Conservation (phyloP, 2,888 invertebrate species). For the Anodontia alba region DNA sequence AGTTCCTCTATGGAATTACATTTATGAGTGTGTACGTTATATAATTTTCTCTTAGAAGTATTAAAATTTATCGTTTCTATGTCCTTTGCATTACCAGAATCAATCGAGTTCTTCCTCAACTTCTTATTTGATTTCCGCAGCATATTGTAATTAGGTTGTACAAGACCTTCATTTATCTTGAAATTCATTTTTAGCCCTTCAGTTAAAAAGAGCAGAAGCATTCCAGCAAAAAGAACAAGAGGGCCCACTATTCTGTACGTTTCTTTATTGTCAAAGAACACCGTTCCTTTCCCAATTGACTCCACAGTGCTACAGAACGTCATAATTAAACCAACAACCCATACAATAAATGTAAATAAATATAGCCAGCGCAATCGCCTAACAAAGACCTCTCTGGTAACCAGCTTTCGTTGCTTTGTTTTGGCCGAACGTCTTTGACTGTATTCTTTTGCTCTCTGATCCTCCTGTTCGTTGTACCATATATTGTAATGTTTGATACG, state of each 20-base stretch:
- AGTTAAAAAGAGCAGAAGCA: constrained; percentile 27
- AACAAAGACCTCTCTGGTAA: not conserved
- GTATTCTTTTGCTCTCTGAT: constrained; percentile 43
- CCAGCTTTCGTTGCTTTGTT: constrained; percentile 5
- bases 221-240: constrained; percentile 9
- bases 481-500: constrained; percentile 56
- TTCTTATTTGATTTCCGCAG: not conserved
- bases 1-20: not conserved
- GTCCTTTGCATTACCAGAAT: not conserved
- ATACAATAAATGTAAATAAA: constrained; percentile 18
- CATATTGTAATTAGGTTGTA: constrained; percentile 19
- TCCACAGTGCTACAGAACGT: constrained; percentile 45
- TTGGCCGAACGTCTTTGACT: constrained; percentile 28
- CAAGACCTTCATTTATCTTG: constrained; percentile 26
- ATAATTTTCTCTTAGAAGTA: not conserved
- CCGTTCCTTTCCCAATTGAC: constrained; percentile 39
- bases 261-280: constrained; percentile 30
- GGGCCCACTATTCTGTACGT: constrained; percentile 40
- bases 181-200: constrained; percentile 43
- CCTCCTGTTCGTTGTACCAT: constrained; percentile 55
- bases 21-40: not conserved
- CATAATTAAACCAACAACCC: constrained; percentile 30
- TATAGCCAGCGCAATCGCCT: constrained; percentile 27
- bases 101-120: not conserved
- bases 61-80: not conserved